Evolutionary conservation across 1,140 invertebrate species (phyloP), one percentile per base, ranked within the genome.

Genomic region (Zaprionus taronus): DNA sequence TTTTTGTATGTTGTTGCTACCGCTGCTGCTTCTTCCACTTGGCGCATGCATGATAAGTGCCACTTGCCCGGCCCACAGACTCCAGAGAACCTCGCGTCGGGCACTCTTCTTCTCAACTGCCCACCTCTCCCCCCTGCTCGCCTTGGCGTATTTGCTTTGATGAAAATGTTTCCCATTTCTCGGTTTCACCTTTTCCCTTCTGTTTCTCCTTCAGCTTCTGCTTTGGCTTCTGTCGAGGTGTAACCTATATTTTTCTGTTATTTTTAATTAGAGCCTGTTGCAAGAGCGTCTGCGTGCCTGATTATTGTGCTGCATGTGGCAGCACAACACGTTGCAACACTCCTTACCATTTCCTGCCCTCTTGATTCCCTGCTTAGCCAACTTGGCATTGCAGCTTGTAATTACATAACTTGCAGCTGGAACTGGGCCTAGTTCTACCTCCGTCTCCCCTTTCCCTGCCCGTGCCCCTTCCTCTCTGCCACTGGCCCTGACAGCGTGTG

Each of bases 11-110:
- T 49, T 75, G 51, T 31, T 62, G 47, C 61, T 38, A 44, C 26
- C 47, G 31, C 49, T 66, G 56, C 58, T 58, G 66, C 51, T 68
- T 79, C 79, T 81, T 72, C 70, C 74, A 80, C 81, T 84, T 81
- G 78, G 73, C 66, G 74, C 79, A 82, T 79, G 80, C 68, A 77
- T 77, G 83, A 79, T 86, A 82, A 86, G 83, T 86, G 83, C 83
- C 76, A 68, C 79, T 82, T 80, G 68, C 65, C 58, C 60, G 28
- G 64, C 72, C 76, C 75, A 67, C 75, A 73, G 75, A 70, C 68
- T 76, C 73, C 60, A 44, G 7, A 51, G 26, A 31, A 58, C 15
- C 22, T 44, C 58, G 24, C 57, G 31, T 11, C 15, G 26, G 6
- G n/a, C 26, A 28, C 31, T 4, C 36, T 20, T 20, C 22, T 22